Percentiles rank a stretch among this genome's conserved stretches.
These are phyloP conservation scores for Parauchenoglanis ngamensis DNA, from an alignment of 2,797 vertebrate species.

Conservation along the genomic window DNA sequence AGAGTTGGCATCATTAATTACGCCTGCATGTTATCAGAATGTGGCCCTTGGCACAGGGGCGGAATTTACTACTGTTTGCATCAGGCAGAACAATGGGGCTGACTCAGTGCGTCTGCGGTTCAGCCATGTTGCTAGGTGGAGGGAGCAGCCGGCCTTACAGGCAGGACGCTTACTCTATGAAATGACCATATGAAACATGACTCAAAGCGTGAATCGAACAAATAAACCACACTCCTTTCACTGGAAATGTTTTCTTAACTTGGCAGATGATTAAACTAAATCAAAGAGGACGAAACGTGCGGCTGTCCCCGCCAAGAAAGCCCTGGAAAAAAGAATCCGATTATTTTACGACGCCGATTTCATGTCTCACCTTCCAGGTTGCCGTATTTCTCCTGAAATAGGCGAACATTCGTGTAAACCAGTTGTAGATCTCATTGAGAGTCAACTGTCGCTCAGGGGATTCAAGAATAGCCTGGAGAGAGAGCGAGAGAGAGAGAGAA, in stretches of 20 bases:
- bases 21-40: constrained; percentile 43
- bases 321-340: not conserved
- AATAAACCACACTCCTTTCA: not conserved
- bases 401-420: constrained; percentile 99
- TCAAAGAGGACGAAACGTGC: not conserved
- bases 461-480: constrained; percentile 92
- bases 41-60: constrained; percentile 46
- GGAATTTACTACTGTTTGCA: constrained; percentile 58
- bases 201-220: constrained; percentile 10
- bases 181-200: constrained; percentile 5
- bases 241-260: not conserved
- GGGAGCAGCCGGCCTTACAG: constrained; percentile 14
- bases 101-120: constrained; percentile 40
- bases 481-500: constrained; percentile 2
- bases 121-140: constrained; percentile 32
- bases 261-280: not conserved
- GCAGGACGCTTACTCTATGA: constrained; percentile 14
- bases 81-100: constrained; percentile 53
- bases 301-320: not conserved
- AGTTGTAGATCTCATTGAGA: constrained; percentile 98
- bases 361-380: constrained; percentile 90
- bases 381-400: constrained; percentile 99
- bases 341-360: not conserved
- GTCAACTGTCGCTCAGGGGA: constrained; percentile 98
- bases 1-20: constrained; percentile 54